Evolutionary conservation across 2,888 invertebrate species (phyloP).

Genomic region (Limnephilus marmoratus): DNA sequence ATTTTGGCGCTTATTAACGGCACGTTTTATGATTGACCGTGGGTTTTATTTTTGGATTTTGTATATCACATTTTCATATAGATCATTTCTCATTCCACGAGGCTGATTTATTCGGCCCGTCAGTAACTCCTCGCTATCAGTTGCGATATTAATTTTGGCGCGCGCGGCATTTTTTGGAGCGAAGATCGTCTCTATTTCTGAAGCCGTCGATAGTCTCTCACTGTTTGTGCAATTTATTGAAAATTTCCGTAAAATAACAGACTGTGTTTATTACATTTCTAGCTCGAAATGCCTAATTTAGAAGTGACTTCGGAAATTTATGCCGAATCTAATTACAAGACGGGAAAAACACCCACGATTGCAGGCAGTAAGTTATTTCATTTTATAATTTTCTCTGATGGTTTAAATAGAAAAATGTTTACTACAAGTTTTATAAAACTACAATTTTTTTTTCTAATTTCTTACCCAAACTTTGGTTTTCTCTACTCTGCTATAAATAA

Average conservation of each 20-base stretch:
- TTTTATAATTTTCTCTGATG: background rate
- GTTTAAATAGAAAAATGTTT: background rate
- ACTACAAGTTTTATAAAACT: background rate
- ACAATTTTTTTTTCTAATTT: background rate
- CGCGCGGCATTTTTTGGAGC: background rate
- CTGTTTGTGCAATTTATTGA: background rate
- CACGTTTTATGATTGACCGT: conserved; percentile 57
- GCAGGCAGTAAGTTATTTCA: conserved; percentile 63
- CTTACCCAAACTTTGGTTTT: background rate
- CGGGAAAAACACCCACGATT: conserved; percentile 73
- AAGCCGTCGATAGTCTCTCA: background rate
- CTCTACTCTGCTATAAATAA: background rate
- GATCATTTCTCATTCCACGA: conserved; percentile 26
- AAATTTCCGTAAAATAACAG: background rate
- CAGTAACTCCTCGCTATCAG: background rate
- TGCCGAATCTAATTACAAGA: conserved; percentile 81
- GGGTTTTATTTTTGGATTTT: conserved; percentile 59
- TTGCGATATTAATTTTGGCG: background rate
- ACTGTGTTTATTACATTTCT: conserved; percentile 32
- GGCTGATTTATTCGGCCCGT: background rate
- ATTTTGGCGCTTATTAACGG: conserved; percentile 46
- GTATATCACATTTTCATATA: conserved; percentile 36
- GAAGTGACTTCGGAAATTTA: conserved; percentile 87
- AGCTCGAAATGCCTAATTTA: conserved; percentile 76
- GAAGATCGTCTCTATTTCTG: background rate